Conservation (phyloP, 2,113 vertebrate species). For the Nothocercus nigrocapillus region DNA sequence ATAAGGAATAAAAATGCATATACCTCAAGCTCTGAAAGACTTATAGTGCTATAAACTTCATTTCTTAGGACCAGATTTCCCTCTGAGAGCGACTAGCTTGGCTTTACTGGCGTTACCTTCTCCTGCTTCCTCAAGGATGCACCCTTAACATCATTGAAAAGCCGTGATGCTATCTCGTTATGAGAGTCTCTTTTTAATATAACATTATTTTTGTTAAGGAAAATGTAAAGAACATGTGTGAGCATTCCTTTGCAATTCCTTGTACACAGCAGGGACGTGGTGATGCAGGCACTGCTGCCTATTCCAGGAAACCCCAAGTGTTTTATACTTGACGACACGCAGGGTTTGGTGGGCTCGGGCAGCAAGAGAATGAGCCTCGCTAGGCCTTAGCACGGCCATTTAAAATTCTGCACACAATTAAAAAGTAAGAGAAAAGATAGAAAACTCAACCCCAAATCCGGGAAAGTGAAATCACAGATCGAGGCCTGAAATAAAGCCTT, state of each 20-base stretch:
- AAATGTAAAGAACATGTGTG: background rate
- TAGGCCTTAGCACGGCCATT: no score
- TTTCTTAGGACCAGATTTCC: background rate
- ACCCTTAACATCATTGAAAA: background rate
- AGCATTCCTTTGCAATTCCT: background rate
- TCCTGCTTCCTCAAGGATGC: background rate
- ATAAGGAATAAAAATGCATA: slow-evolving; percentile 25
- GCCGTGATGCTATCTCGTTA: background rate
- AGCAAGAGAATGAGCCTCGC: background rate
- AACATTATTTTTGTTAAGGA: background rate
- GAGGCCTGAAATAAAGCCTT: slow-evolving; percentile 4
- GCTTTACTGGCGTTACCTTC: background rate
- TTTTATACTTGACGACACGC: background rate
- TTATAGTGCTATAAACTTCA: slow-evolving; percentile 10
- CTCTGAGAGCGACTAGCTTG: background rate
- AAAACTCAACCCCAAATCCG: background rate
- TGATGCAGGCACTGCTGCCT: background rate
- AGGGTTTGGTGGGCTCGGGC: background rate
- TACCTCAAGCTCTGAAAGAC: background rate
- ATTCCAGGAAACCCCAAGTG: background rate
- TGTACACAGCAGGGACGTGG: fast-evolving
- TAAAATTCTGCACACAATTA: background rate
- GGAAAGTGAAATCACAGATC: background rate
- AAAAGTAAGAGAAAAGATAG: background rate
- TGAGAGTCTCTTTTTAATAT: background rate